Conservation (phyloP, 2,888 invertebrate species). For the Watsonalla binaria region DNA sequence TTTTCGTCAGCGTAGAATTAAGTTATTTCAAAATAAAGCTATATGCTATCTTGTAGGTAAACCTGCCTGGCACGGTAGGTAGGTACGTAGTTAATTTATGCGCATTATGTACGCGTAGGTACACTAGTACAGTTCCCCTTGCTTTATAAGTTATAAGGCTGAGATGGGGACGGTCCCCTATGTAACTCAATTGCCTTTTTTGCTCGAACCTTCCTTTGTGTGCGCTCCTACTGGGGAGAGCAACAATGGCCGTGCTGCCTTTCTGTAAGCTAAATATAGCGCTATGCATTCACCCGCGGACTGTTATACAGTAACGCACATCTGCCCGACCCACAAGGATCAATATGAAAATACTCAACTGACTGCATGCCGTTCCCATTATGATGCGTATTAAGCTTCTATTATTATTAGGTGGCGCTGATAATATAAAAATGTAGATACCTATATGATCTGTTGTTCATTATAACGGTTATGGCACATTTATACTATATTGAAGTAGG, state of each 20-base stretch:
- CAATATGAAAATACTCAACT: constrained; percentile 23
- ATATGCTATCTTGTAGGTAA: too few relatives aligned
- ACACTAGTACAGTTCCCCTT: constrained; percentile 54
- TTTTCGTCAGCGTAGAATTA: too few relatives aligned
- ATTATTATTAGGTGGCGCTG: not conserved
- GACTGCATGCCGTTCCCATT: not conserved
- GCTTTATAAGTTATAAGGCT: constrained; percentile 47
- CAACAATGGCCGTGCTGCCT: constrained; percentile 71
- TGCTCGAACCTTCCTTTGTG: constrained; percentile 70
- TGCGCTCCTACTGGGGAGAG: constrained; percentile 55
- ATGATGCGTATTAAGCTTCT: not conserved
- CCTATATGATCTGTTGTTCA: too few relatives aligned
- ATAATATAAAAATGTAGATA: too few relatives aligned
- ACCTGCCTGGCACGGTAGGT: not conserved
- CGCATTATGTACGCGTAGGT: constrained; percentile 20
- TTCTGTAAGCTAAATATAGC: constrained; percentile 76
- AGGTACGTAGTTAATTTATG: constrained; percentile 40
- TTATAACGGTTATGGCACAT: too few relatives aligned
- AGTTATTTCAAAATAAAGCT: too few relatives aligned
- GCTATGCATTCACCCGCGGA: constrained; percentile 51
- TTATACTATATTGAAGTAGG: too few relatives aligned
- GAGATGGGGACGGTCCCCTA: constrained; percentile 65
- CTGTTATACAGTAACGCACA: constrained; percentile 58
- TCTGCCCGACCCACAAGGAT: constrained; percentile 50
- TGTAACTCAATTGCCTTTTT: constrained; percentile 66